Conservation (phyloP, 1,140 invertebrate species). For the Monomorium pharaonis region DNA sequence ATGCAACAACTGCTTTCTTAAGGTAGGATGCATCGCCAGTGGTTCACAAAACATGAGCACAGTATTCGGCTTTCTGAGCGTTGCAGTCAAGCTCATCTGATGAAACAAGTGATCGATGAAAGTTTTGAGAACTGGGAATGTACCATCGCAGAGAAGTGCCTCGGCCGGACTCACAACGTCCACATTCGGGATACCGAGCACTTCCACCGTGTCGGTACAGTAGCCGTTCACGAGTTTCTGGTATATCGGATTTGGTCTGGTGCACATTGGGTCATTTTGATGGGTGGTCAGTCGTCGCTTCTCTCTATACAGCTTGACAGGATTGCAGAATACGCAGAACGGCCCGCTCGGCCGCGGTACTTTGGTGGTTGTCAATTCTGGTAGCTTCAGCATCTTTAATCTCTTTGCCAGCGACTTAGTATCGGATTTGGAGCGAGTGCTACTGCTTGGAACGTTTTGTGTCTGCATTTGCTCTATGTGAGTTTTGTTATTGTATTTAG, state of each 20-base stretch:
- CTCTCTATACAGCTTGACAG: constrained; percentile 82
- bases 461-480: constrained; percentile 75
- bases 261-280: constrained; percentile 77
- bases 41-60: constrained; percentile 85
- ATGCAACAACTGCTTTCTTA: constrained; percentile 83
- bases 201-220: constrained; percentile 82
- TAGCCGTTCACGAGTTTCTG: constrained; percentile 83
- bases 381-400: constrained; percentile 79
- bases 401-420: constrained; percentile 80
- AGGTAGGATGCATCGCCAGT: constrained; percentile 81
- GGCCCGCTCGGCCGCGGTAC: constrained; percentile 81
- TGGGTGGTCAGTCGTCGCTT: constrained; percentile 80
- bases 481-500: constrained; percentile 81
- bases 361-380: constrained; percentile 78
- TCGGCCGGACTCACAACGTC: constrained; percentile 84
- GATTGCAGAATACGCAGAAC: constrained; percentile 84
- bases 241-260: constrained; percentile 81
- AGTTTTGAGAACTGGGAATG: constrained; percentile 82
- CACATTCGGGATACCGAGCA: constrained; percentile 84
- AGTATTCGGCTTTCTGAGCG: constrained; percentile 82
- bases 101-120: constrained; percentile 84
- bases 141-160: constrained; percentile 81
- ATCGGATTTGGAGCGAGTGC: constrained; percentile 77
- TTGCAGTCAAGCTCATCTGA: constrained; percentile 82
- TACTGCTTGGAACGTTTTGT: constrained; percentile 76